phyloP scores from a whole-genome alignment of 2,797 vertebrate species.

The Aythya fuligula region DNA sequence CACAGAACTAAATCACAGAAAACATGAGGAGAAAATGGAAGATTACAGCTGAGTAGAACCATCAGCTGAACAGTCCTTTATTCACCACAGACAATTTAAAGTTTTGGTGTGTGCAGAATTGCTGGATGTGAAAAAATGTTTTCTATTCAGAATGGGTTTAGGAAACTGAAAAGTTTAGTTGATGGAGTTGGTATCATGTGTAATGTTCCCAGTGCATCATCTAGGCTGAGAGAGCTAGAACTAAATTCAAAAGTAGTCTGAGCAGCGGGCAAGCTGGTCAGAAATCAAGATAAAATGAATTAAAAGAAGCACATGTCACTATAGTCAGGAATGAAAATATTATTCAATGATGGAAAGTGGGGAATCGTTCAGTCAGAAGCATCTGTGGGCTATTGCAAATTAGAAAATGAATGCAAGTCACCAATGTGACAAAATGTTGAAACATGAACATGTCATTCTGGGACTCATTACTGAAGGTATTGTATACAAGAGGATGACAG shows the following conservation, averaged over 20 bases:
- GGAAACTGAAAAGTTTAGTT: neutral
- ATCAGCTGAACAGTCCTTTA: neutral
- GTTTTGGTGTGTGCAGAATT: neutral
- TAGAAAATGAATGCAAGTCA: neutral
- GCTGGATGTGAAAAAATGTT: neutral
- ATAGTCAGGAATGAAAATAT: neutral
- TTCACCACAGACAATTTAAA: neutral
- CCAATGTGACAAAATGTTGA: neutral
- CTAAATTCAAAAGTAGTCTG: slow-evolving; percentile 9
- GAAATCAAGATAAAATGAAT: slow-evolving; percentile 8
- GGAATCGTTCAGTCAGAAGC: neutral
- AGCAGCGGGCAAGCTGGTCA: neutral
- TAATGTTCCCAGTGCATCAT: slow-evolving; percentile 12
- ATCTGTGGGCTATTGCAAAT: neutral
- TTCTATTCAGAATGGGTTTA: neutral
- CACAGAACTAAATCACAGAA: neutral
- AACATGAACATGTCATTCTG: neutral
- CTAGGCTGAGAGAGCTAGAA: neutral
- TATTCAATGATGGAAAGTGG: neutral
- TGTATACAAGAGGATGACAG: neutral
- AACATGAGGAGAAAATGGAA: slow-evolving; percentile 5
- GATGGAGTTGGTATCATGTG: neutral
- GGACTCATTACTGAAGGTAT: neutral
- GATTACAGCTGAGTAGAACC: neutral
- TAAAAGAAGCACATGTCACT: neutral